A percentile compares a stretch with the other conserved stretches of the same genome.
phyloP scores from a whole-genome alignment of 2,113 vertebrate genomes.

The Hydrolagus affinis region DNA sequence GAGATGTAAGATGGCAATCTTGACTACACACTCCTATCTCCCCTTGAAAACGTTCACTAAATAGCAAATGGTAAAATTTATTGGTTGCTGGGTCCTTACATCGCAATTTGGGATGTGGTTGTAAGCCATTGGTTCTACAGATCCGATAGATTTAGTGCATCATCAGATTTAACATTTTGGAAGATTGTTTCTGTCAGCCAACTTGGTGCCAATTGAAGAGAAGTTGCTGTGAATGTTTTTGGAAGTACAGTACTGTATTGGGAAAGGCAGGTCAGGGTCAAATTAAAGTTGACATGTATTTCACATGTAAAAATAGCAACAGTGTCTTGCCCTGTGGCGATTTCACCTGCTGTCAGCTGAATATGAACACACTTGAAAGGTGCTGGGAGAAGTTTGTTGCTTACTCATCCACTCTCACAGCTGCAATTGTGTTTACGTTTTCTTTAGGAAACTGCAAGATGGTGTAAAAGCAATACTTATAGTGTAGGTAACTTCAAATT shows the following conservation, averaged over 20 bases:
- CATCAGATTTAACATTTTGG: not conserved
- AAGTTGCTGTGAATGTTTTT: not conserved
- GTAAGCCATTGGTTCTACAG: not conserved
- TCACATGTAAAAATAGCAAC: slow-evolving; percentile 4
- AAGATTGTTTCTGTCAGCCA: not conserved
- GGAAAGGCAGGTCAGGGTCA: not conserved
- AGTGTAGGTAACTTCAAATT: not conserved
- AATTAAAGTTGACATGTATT: not conserved
- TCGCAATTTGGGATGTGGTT: not conserved
- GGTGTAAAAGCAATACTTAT: not conserved
- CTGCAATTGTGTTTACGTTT: not conserved
- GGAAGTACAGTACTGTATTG: too few species aligned
- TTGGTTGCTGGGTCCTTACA: not conserved
- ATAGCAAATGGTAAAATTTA: not conserved
- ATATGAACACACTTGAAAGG: not conserved
- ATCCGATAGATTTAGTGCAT: not conserved
- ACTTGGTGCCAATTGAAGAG: not conserved
- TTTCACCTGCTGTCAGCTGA: not conserved
- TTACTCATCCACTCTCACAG: not conserved
- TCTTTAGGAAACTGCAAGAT: not conserved
- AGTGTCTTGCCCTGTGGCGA: not conserved
- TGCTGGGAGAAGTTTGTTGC: not conserved
- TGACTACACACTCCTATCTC: too few species aligned
- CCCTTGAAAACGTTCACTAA: not conserved
- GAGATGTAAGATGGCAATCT: too few species aligned